Conservation (phyloP, 2,888 invertebrate genomes). For the Cryptophagus acutangulus region DNA sequence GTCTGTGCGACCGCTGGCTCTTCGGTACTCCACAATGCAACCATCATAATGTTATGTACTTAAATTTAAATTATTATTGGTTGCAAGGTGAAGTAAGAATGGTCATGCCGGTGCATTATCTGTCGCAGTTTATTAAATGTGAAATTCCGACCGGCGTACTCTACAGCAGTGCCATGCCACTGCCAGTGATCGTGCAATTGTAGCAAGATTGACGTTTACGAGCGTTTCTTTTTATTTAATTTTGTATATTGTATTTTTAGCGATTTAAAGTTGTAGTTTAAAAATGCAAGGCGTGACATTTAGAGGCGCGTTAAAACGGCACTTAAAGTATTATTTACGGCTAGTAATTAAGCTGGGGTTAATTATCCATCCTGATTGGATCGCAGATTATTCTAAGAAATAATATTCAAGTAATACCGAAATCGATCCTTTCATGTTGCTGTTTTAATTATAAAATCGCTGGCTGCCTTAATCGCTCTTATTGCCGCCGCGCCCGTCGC, state of each 20-base stretch:
- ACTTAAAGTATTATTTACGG: conserved; percentile 50
- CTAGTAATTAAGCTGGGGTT: conserved; percentile 48
- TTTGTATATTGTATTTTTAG: conserved; percentile 43
- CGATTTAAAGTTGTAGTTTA: conserved; percentile 38
- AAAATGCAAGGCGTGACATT: conserved; percentile 48
- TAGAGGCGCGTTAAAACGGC: conserved; percentile 49
- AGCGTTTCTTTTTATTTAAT: conserved; percentile 41
- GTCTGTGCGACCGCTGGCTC: conserved; percentile 2
- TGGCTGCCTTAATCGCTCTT: conserved; percentile 12
- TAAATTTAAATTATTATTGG: conserved; percentile 44
- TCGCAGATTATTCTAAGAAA: conserved; percentile 45
- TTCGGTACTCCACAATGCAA: conserved; percentile 34
- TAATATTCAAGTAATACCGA: conserved; percentile 28
- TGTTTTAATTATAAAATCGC: conserved; percentile 27
- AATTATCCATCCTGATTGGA: conserved; percentile 47
- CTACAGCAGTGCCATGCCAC: no score
- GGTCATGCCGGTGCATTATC: conserved; percentile 5
- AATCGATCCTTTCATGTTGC: conserved; percentile 26
- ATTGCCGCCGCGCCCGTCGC: conserved; percentile 13
- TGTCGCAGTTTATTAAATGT: conserved; percentile 7
- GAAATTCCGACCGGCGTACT: no score
- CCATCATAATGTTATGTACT: conserved; percentile 42
- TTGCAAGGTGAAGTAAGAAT: conserved; percentile 15
- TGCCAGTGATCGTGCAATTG: conserved; percentile 20
- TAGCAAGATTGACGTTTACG: conserved; percentile 43